Evolutionary conservation across 2,888 invertebrate genomes (phyloP).

Genomic region (Metopia argyrocephala): DNA sequence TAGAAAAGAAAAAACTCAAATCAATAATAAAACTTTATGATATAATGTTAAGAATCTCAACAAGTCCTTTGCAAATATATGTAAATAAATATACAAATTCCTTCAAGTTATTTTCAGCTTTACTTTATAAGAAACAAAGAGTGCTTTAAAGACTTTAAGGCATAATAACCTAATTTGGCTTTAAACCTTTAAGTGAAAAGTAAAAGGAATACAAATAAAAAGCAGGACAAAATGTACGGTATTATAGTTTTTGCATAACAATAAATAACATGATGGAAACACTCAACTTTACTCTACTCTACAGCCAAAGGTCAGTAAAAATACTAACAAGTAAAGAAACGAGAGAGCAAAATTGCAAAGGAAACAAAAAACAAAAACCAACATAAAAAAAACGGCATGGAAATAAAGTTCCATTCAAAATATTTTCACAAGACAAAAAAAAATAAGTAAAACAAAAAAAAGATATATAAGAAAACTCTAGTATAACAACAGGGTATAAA

Average conservation of each 20-base stretch:
- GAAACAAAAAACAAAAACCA: background rate
- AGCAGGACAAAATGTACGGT: background rate
- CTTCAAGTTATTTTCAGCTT: background rate
- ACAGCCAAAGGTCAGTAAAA: constrained; percentile 61
- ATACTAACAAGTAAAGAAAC: constrained; percentile 31
- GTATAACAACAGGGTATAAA: background rate
- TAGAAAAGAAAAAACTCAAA: background rate
- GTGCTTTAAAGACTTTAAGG: constrained; percentile 18
- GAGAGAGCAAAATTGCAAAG: no score
- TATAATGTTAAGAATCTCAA: background rate
- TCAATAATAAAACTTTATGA: constrained; percentile 1
- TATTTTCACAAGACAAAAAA: constrained; percentile 43
- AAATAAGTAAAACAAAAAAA: constrained; percentile 67
- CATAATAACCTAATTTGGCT: constrained; percentile 25
- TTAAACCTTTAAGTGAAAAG: constrained; percentile 16
- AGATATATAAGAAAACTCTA: constrained; percentile 15
- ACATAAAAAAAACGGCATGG: constrained; percentile 14
- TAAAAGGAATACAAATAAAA: background rate
- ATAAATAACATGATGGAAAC: constrained; percentile 51
- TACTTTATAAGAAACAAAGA: background rate
- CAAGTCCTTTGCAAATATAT: background rate
- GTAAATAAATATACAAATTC: background rate
- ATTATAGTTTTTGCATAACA: constrained; percentile 57
- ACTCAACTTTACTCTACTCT: constrained; percentile 41
- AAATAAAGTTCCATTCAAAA: constrained; percentile 53